Percentiles rank a stretch among this genome's conserved stretches.
phyloP scores from a whole-genome alignment of 2,113 vertebrate genomes.

The Puntigrus tetrazona region DNA sequence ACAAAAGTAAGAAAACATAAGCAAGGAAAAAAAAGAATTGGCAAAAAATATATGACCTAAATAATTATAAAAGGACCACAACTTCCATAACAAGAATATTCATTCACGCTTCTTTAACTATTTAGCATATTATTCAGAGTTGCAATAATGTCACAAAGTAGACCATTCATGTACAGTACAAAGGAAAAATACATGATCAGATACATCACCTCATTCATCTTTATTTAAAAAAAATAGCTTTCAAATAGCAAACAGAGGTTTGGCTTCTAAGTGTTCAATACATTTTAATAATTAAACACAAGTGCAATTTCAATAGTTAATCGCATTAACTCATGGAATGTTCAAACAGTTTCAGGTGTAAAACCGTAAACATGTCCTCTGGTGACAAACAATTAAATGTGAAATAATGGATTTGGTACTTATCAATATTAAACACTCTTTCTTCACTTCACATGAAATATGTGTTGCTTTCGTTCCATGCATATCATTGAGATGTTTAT shows the following conservation, averaged over 20 bases:
- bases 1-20: background rate
- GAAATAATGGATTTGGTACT: background rate
- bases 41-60: background rate
- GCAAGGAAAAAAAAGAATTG: background rate
- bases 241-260: slow-evolving; percentile 17
- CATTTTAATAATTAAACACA: slow-evolving; percentile 50
- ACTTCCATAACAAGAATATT: background rate
- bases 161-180: too few relatives aligned
- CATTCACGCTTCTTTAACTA: background rate
- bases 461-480: background rate
- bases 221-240: slow-evolving; percentile 12
- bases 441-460: background rate
- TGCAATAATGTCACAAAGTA: too few relatives aligned
- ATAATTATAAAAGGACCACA: background rate
- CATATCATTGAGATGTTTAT: background rate
- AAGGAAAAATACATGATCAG: background rate
- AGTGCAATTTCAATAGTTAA: background rate
- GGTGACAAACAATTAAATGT: background rate
- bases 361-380: background rate
- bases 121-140: too few relatives aligned
- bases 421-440: background rate
- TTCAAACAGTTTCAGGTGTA: background rate
- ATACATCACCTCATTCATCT: background rate
- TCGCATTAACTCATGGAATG: background rate
- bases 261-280: background rate